Base-by-base conservation (phyloP, 2,113 vertebrate genomes). In the Amazona vittata region DNA sequence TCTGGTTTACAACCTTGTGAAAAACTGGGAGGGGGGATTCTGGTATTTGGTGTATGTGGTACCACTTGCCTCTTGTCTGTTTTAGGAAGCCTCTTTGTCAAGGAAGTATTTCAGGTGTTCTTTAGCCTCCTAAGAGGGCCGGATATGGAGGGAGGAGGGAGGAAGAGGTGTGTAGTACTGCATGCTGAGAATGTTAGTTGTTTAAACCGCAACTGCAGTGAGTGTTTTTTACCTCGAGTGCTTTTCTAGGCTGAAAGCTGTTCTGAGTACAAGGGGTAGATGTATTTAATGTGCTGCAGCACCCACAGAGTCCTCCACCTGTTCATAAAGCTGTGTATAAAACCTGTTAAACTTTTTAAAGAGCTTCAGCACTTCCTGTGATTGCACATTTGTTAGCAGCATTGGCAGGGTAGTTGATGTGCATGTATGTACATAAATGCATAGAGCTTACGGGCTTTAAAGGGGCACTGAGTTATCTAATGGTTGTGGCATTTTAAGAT, bases 401-500 rank as follows among this genome's bases (percentile, higher is more conserved):
- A 15, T n/a, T 70, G 62, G 76, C 84, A 78, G 70, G 31, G 67
- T 31, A 17, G 53, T 47, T 49, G 1, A 52, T 73, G 76, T 96
- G 89, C 90, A 68, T 90, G 60, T 77, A 47, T 88, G 87, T 91
- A n/a, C 75, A 37, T 94, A 85, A 85, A 80, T 33, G 28, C 39
- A 15, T 81, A 64, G 82, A 62, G 43, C 76, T 57, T 17, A 10
- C 25, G 70, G 83, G 78, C 67, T 89, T 49, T 67, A 6, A 57
- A 55, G 65, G 89, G 69, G 60, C 70, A 35, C 74, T 4, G 55
- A 92, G 67, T 44, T 86, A 60, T 21, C 83, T 90, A 4, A 73
- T 80, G 39, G 0, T 25, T 39, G 35, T 68, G 86, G 73, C 21
- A 24, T 17, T 82, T 81, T 62, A 35, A 65, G 74, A 29, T 83